Evolutionary conservation across 2,888 invertebrate species (phyloP).

Genomic region (Glomeris marginata): DNA sequence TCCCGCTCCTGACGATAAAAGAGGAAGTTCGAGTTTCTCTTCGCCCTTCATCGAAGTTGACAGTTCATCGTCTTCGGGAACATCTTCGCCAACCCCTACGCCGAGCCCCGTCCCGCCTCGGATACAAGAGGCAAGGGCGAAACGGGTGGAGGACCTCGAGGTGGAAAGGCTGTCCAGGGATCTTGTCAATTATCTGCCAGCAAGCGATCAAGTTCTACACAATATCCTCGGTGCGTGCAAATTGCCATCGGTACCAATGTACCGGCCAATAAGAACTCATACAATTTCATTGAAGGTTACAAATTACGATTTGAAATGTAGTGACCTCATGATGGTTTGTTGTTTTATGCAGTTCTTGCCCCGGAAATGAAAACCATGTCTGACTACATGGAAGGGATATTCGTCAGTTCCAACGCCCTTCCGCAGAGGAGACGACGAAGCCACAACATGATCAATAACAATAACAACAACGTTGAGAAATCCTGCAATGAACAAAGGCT

Average conservation of each 20-base stretch:
- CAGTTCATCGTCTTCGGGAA: too few relatives aligned
- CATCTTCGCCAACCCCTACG: too few relatives aligned
- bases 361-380: conserved; percentile 51
- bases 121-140: neutral
- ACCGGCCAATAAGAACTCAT: too few relatives aligned
- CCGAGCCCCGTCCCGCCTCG: too few relatives aligned
- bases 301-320: too few relatives aligned
- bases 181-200: conserved; percentile 31
- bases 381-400: conserved; percentile 51
- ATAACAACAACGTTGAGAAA: neutral
- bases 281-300: too few relatives aligned
- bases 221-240: conserved; percentile 40
- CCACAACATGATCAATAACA: neutral
- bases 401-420: conserved; percentile 29
- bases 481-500: neutral
- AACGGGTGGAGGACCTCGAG: conserved; percentile 58
- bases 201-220: conserved; percentile 43
- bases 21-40: too few relatives aligned
- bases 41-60: too few relatives aligned
- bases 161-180: conserved; percentile 49
- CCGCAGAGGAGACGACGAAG: neutral
- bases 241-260: too few relatives aligned
- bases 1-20: too few relatives aligned
- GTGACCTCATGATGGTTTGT: neutral
- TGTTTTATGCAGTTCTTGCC: conserved; percentile 39